Evolutionary conservation across 2,113 vertebrate genomes (phyloP).

Genomic region (Pteropus alecto): DNA sequence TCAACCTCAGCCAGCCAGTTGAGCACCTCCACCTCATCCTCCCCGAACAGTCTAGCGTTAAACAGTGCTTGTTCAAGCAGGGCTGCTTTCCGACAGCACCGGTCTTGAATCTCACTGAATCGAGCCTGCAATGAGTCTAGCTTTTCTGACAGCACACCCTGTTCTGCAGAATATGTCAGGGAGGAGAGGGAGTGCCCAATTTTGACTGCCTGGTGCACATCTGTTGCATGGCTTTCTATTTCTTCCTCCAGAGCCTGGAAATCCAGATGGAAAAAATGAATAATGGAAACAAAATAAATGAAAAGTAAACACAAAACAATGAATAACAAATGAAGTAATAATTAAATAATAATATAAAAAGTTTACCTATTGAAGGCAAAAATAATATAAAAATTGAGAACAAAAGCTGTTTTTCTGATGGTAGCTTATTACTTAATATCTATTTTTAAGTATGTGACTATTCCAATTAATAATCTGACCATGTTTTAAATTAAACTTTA

Average conservation of each 20-base stretch:
- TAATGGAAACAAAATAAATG: conserved; percentile 83
- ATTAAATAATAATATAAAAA: conserved; percentile 58
- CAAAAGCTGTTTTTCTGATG: neutral
- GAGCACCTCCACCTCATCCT: conserved; percentile 99
- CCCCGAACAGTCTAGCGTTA: conserved; percentile 97
- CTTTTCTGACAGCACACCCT: conserved; percentile 88
- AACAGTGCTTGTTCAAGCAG: conserved; percentile 95
- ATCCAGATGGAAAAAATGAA: conserved; percentile 82
- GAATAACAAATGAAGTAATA: conserved; percentile 70
- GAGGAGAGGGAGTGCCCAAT: conserved; percentile 89
- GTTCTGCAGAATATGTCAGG: conserved; percentile 90
- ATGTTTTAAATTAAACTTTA: conserved; percentile 40
- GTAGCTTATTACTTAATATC: neutral
- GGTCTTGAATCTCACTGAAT: conserved; percentile 88
- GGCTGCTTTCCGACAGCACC: conserved; percentile 88
- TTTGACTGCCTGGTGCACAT: conserved; percentile 86
- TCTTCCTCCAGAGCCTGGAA: conserved; percentile 94
- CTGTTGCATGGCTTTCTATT: conserved; percentile 86
- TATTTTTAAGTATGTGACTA: conserved; percentile 45
- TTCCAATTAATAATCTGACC: conserved; percentile 19
- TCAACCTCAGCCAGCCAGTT: conserved; percentile 99
- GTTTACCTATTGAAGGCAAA: conserved; percentile 35
- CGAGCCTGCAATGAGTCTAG: conserved; percentile 87
- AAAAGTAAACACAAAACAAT: conserved; percentile 63
- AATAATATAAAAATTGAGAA: conserved; percentile 27